A percentile compares a stretch with the other conserved stretches of the same genome.
These are phyloP conservation scores for Epirrita christyi DNA, from an alignment of 2,888 invertebrate genomes.

Conservation along the genomic window DNA sequence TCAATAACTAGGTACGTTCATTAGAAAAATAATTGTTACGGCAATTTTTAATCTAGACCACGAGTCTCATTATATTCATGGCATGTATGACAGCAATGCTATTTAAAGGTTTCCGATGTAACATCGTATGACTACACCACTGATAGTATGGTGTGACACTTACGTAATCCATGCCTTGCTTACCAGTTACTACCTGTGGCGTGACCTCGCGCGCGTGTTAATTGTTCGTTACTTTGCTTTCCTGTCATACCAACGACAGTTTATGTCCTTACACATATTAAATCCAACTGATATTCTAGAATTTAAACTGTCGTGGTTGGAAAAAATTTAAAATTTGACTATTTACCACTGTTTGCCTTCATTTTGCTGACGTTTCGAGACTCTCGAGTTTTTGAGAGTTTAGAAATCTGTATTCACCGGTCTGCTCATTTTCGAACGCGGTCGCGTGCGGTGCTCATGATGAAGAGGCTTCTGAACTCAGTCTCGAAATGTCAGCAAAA, in stretches of 20 bases:
- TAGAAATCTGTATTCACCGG: too few species aligned
- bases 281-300: neutral
- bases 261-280: neutral
- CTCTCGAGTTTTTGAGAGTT: too few species aligned
- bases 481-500: too few species aligned
- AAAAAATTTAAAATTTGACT: too few species aligned
- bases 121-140: constrained; percentile 31
- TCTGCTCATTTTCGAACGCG: too few species aligned
- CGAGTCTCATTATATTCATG: constrained; percentile 29
- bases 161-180: constrained; percentile 52
- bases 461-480: too few species aligned
- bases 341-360: too few species aligned
- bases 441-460: too few species aligned
- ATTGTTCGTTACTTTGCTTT: constrained; percentile 39
- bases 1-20: constrained; percentile 9
- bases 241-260: constrained; percentile 24
- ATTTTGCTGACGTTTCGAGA: too few species aligned
- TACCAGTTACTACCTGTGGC: constrained; percentile 39
- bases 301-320: too few species aligned
- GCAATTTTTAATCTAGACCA: constrained; percentile 26
- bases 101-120: constrained; percentile 39
- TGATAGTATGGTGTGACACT: constrained; percentile 48
- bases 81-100: constrained; percentile 30
- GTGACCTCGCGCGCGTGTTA: constrained; percentile 53
- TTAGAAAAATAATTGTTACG: constrained; percentile 20